phyloP scores from a whole-genome alignment of 2,888 invertebrate genomes.

The Apodemia duryi region DNA sequence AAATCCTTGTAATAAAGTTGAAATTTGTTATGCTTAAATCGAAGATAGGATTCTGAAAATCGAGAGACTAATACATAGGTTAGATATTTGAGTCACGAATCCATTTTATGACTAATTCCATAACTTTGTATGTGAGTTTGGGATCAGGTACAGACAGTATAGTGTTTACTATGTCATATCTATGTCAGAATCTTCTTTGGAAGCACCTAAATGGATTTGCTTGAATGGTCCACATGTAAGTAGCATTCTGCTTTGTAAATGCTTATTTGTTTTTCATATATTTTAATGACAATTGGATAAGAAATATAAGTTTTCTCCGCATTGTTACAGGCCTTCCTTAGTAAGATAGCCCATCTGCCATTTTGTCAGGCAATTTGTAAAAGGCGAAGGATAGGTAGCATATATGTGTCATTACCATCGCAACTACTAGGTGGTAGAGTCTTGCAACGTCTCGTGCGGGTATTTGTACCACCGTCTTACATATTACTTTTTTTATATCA shows the following conservation, averaged over 20 bases:
- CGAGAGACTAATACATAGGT: constrained; percentile 54
- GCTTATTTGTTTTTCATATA: no score
- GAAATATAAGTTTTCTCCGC: no score
- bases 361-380: no score
- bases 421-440: no score
- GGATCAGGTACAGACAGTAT: constrained; percentile 65
- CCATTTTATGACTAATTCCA: constrained; percentile 80
- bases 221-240: background rate
- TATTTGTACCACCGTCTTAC: no score
- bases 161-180: constrained; percentile 64
- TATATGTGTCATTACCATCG: no score
- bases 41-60: constrained; percentile 32
- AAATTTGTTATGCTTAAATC: constrained; percentile 22
- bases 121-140: constrained; percentile 78
- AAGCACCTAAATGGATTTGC: constrained; percentile 2
- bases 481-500: no score
- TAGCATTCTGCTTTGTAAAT: background rate
- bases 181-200: constrained; percentile 35
- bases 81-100: constrained; percentile 78
- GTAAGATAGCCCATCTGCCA: no score
- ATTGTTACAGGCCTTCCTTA: background rate
- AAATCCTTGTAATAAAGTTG: rapidly evolving
- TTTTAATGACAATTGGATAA: background rate
- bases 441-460: no score
- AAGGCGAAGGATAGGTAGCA: no score